Evolutionary conservation across 1,140 invertebrate genomes (phyloP).

Genomic region (Phocides pigmalion): DNA sequence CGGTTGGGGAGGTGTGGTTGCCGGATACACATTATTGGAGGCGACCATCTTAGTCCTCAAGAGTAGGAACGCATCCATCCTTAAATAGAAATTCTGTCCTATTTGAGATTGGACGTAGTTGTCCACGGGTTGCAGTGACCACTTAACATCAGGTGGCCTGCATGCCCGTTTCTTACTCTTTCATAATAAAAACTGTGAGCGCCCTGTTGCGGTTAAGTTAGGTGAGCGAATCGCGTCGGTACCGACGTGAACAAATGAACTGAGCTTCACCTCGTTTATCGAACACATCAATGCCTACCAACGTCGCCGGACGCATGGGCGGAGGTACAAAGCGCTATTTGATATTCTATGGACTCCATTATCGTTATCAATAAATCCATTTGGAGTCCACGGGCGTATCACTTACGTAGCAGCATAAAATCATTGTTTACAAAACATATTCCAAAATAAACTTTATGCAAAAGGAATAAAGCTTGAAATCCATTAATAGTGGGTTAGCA

Average conservation of each 20-base stretch:
- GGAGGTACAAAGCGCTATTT: conserved; percentile 47
- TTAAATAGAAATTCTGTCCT: too few relatives aligned
- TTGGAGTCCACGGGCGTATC: conserved; percentile 55
- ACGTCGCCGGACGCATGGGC: conserved; percentile 23
- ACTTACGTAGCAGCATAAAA: conserved; percentile 40
- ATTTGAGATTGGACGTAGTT: too few relatives aligned
- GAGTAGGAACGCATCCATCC: too few relatives aligned
- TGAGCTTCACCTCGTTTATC: conserved; percentile 7
- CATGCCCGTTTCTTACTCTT: too few relatives aligned
- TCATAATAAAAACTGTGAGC: too few relatives aligned
- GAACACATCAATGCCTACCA: conserved; percentile 22
- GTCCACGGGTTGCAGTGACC: too few relatives aligned
- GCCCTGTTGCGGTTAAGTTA: too few relatives aligned
- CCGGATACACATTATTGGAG: too few relatives aligned
- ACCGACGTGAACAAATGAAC: conserved; percentile 9
- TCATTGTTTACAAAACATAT: conserved; percentile 39
- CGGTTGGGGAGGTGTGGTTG: too few relatives aligned
- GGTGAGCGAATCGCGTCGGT: background rate
- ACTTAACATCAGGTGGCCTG: too few relatives aligned
- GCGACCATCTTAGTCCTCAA: too few relatives aligned
- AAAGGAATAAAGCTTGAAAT: background rate
- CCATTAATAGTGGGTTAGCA: background rate
- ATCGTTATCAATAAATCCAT: conserved; percentile 60
- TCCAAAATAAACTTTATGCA: conserved; percentile 31
- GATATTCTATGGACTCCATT: conserved; percentile 51